phyloP scores from a whole-genome alignment of 2,113 vertebrate species.

The Amphiprion percula region DNA sequence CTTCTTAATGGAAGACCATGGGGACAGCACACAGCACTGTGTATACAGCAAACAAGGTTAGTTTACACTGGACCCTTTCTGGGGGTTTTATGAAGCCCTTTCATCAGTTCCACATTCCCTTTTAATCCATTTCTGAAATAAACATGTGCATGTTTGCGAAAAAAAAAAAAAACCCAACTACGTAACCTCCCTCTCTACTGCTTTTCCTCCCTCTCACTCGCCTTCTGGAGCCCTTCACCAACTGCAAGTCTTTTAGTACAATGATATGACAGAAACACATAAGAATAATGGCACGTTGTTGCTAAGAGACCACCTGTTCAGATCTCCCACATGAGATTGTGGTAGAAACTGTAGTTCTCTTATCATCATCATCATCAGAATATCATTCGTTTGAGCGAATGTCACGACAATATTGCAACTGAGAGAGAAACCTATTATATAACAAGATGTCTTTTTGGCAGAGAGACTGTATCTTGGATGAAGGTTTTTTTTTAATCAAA shows the following conservation, averaged over 20 bases:
- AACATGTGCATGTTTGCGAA: constrained; percentile 21
- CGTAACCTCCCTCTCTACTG: constrained; percentile 2
- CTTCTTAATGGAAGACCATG: constrained; percentile 23
- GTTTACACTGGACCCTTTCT: constrained; percentile 21
- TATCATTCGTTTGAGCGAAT: constrained; percentile 58
- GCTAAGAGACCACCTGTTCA: constrained; percentile 87
- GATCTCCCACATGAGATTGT: constrained; percentile 76
- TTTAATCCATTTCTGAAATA: constrained; percentile 22
- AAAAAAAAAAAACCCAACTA: background rate
- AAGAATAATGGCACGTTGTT: constrained; percentile 83
- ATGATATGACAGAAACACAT: constrained; percentile 81
- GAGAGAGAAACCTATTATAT: constrained; percentile 43
- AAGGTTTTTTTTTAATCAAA: constrained; percentile 11
- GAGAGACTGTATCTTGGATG: constrained; percentile 19
- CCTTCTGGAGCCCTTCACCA: constrained; percentile 49
- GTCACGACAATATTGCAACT: constrained; percentile 50
- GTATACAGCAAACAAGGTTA: constrained; percentile 20
- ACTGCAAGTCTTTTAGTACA: constrained; percentile 64
- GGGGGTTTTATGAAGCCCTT: constrained; percentile 26
- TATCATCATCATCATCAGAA: constrained; percentile 63
- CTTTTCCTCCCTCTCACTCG: constrained; percentile 42
- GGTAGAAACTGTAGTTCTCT: constrained; percentile 63
- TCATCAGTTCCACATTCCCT: constrained; percentile 20
- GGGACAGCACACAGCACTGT: background rate
- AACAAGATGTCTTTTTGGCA: constrained; percentile 39